A percentile compares a stretch with the other conserved stretches of the same genome.
Conservation (phyloP, 2,797 vertebrate genomes). For the Myotis pilosus region DNA sequence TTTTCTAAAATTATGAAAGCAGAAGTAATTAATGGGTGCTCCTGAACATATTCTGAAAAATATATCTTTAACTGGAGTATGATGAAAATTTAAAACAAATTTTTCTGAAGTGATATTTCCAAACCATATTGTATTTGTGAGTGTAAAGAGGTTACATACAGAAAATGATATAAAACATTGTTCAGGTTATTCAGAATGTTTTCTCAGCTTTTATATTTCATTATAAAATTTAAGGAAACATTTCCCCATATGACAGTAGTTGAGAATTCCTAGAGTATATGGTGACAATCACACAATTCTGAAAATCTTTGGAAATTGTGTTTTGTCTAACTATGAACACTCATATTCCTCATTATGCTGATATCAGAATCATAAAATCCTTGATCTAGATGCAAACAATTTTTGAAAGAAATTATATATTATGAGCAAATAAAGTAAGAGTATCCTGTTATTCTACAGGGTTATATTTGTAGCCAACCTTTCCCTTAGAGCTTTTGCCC, state of each 20-base stretch:
- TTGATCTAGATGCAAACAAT: slow-evolving; percentile 21
- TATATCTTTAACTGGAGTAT: slow-evolving; percentile 33
- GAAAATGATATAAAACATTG: background rate
- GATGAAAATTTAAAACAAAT: background rate
- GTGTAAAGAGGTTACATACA: background rate
- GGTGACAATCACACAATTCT: background rate
- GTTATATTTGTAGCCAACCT: background rate
- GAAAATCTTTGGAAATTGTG: slow-evolving; percentile 32
- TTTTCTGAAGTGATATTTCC: slow-evolving; percentile 35
- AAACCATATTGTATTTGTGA: slow-evolving; percentile 26
- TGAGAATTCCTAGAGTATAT: background rate
- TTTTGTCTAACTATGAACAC: background rate
- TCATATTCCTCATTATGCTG: background rate
- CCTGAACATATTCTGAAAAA: slow-evolving; percentile 10
- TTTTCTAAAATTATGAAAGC: background rate
- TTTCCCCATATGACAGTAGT: background rate
- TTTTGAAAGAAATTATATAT: background rate
- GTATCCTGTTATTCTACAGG: background rate
- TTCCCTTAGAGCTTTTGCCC: background rate
- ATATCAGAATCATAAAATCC: background rate
- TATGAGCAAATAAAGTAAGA: background rate
- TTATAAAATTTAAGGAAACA: slow-evolving; percentile 41
- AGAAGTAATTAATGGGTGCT: background rate
- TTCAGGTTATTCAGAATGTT: slow-evolving; percentile 14
- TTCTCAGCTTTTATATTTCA: slow-evolving; percentile 32